A percentile compares a stretch with the other conserved stretches of the same genome.
phyloP scores from a whole-genome alignment of 1,140 invertebrate species.

The Epicauta chinensis region DNA sequence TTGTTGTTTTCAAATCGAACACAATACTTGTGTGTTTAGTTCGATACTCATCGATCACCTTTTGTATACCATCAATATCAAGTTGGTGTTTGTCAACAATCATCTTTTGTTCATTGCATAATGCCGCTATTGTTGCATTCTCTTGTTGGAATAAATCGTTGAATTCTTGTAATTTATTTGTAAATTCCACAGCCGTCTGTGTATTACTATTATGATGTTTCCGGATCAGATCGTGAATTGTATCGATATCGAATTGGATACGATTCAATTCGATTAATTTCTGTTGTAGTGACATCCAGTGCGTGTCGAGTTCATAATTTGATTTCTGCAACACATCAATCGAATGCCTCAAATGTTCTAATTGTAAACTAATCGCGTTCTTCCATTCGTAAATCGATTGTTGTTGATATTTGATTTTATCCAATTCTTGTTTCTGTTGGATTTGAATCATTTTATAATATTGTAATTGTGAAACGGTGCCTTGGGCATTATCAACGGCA shows the following conservation, averaged over 20 bases:
- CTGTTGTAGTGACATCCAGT: constrained; percentile 7
- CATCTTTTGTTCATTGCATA: constrained; percentile 41
- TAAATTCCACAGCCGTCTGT: constrained; percentile 52
- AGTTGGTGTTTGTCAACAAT: constrained; percentile 38
- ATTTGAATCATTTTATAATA: constrained; percentile 3
- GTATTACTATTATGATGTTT: constrained; percentile 39
- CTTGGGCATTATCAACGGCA: no score
- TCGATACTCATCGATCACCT: constrained; percentile 34
- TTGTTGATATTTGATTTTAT: constrained; percentile 27
- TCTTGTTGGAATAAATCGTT: constrained; percentile 46
- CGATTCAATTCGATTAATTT: constrained; percentile 40
- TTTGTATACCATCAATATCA: constrained; percentile 40
- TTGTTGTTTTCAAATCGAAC: constrained; percentile 31
- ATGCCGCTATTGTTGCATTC: constrained; percentile 31
- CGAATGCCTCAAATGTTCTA: constrained; percentile 18
- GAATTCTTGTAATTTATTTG: constrained; percentile 57
- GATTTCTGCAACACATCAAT: not conserved
- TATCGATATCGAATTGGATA: constrained; percentile 51
- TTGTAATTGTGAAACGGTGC: not conserved
- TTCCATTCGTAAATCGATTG: constrained; percentile 24
- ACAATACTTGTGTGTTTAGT: constrained; percentile 26
- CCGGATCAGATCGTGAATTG: constrained; percentile 44
- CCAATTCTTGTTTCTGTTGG: constrained; percentile 15
- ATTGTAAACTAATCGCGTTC: constrained; percentile 16
- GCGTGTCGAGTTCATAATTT: constrained; percentile 11